These are phyloP conservation scores for Sipha flava DNA, from an alignment of 1,140 invertebrate genomes.

Conservation along the genomic window DNA sequence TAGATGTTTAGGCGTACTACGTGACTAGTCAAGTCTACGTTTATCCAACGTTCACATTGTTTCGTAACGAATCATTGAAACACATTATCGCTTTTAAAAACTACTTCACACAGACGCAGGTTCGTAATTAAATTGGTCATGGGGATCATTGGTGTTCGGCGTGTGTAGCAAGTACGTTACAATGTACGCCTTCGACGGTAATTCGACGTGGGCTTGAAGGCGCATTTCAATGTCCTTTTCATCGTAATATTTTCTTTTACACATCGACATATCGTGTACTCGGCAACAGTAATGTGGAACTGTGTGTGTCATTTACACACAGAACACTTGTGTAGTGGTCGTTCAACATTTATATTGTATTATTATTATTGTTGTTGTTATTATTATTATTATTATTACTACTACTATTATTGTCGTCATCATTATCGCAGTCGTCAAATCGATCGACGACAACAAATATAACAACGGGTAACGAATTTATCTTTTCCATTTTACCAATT, in stretches of 20 bases:
- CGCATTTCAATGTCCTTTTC: background rate
- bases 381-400: slow-evolving; percentile 1
- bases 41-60: background rate
- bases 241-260: slow-evolving; percentile 8
- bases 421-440: slow-evolving; percentile 5
- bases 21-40: background rate
- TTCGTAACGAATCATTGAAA: slow-evolving; percentile 10
- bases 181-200: background rate
- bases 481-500: slow-evolving; percentile 28
- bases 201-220: slow-evolving; percentile 29
- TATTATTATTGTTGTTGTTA: background rate
- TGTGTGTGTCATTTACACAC: background rate
- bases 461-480: slow-evolving; percentile 28
- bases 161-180: background rate
- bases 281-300: background rate
- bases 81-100: background rate
- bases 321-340: background rate
- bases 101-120: slow-evolving; percentile 26
- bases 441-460: background rate
- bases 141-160: background rate
- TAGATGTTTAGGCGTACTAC: background rate
- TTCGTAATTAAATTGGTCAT: slow-evolving; percentile 32
- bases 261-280: background rate
- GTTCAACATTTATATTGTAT: background rate
- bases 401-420: background rate